Percentiles rank a stretch among this genome's conserved stretches.
Evolutionary conservation across 1,140 invertebrate genomes (phyloP).

Genomic region (Philopotamus ludificatus): DNA sequence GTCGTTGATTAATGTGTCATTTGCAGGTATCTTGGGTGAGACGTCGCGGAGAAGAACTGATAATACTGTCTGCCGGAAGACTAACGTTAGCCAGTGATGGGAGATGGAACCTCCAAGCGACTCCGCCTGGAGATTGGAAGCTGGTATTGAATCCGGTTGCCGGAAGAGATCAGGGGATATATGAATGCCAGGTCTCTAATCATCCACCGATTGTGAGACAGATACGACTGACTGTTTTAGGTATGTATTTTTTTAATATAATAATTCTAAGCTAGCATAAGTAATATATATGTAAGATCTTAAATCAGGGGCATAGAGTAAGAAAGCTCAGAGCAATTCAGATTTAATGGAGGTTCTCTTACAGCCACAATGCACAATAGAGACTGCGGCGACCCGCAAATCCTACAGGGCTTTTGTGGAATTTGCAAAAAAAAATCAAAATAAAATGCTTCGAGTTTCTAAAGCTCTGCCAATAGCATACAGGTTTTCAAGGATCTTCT

Average conservation of each 20-base stretch:
- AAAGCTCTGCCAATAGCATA: too few species aligned
- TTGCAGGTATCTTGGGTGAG: slow-evolving; percentile 38
- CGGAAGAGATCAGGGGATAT: slow-evolving; percentile 37
- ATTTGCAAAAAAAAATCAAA: too few species aligned
- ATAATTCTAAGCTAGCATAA: too few species aligned
- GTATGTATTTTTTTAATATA: slow-evolving; percentile 14
- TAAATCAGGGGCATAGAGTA: too few species aligned
- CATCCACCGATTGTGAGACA: slow-evolving; percentile 37
- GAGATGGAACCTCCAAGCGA: slow-evolving; percentile 32
- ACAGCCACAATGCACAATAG: too few species aligned
- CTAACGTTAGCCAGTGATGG: slow-evolving; percentile 39
- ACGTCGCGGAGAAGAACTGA: slow-evolving; percentile 34
- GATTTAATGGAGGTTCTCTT: too few species aligned
- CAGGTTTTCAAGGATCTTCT: too few species aligned
- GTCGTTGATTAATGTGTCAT: slow-evolving; percentile 7
- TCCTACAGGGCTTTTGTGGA: too few species aligned
- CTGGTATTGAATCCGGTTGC: slow-evolving; percentile 34
- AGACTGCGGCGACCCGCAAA: too few species aligned
- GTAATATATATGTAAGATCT: too few species aligned
- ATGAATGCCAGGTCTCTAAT: slow-evolving; percentile 39
- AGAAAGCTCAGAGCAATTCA: too few species aligned
- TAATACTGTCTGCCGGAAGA: slow-evolving; percentile 33
- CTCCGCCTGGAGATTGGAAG: slow-evolving; percentile 35
- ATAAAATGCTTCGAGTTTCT: too few species aligned
- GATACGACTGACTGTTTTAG: slow-evolving; percentile 36